phyloP scores from a whole-genome alignment of 2,888 invertebrate genomes.

The Sinotaia quadrata region DNA sequence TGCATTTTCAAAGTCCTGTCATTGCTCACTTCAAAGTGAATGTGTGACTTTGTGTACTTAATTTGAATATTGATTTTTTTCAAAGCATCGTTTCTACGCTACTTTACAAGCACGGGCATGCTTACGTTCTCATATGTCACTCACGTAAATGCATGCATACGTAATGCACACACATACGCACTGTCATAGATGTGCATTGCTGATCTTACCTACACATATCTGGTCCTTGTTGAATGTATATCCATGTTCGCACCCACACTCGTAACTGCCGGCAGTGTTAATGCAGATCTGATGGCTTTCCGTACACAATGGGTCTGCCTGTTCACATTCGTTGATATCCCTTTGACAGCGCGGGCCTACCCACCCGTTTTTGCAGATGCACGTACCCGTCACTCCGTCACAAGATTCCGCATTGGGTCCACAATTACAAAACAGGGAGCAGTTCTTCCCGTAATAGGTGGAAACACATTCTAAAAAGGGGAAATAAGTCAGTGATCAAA shows the following conservation, averaged over 20 bases:
- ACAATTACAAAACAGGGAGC: conserved; percentile 35
- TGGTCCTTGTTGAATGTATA: conserved; percentile 30
- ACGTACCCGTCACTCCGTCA: conserved; percentile 34
- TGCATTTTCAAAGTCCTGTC: too few species aligned
- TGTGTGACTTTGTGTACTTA: too few species aligned
- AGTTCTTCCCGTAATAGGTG: conserved; percentile 32
- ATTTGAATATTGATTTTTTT: too few species aligned
- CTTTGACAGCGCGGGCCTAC: conserved; percentile 31
- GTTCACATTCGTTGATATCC: conserved; percentile 39
- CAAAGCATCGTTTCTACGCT: too few species aligned
- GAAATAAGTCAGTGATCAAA: conserved; percentile 1
- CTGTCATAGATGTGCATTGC: too few species aligned
- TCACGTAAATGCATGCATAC: too few species aligned
- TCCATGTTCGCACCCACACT: conserved; percentile 37
- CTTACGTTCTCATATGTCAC: too few species aligned
- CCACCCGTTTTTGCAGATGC: conserved; percentile 41
- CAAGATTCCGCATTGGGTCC: conserved; percentile 35
- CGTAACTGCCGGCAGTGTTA: conserved; percentile 36
- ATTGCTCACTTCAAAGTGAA: too few species aligned
- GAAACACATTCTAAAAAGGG: conserved; percentile 37
- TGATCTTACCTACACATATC: too few species aligned
- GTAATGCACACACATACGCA: too few species aligned
- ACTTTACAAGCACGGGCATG: too few species aligned
- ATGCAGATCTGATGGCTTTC: conserved; percentile 34
- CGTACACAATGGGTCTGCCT: conserved; percentile 25